Evolutionary conservation across 2,797 vertebrate species (phyloP), one percentile per base, ranked within the genome.

Genomic region (Sebastes steindachneri): DNA sequence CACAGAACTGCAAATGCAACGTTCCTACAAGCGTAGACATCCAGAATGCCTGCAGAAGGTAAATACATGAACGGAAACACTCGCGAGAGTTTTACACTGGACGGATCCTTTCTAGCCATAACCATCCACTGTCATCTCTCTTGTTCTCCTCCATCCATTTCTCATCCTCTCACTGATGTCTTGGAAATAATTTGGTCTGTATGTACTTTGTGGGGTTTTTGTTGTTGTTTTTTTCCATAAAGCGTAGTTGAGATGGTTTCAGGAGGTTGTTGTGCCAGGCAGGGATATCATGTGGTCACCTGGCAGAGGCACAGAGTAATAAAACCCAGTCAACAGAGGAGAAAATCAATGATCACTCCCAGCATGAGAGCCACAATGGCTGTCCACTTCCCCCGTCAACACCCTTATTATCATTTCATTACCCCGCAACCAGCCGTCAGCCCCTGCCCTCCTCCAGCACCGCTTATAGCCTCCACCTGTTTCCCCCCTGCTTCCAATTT

Each of bases 301-400:
- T 95, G 91, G 92, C 90, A 53, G 73, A 82, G 74, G 68, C 66
- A 59, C 77, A 83, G 70, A 83, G 91, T 92, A 94, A 92, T 93
- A 89, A 91, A 89, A 91, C 68, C 84, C 89, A 91, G 89, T 90
- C 94, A 93, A 87, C 89, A 87, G 92, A 93, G 93, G 83, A 89
- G 90, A 92, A 94, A 96, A 95, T 94, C 93, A 92, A 94, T 95
- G 94, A 94, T 94, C 84, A 89, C 85, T 92, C 86, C 63, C 91
- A 75, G 88, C 88, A 79, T 67, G 92, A 88, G 88, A 69, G 80
- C 74, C 68, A 54, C 80, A 58, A 71, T 82, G 86, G 75, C 84
- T 83, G 82, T 91, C 91, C 88, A 73, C 88, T 81, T 82, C 83
- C 86, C 85, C 84, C 84, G 78, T 93, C 91, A 92, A 73, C 83